These are phyloP conservation scores for Apteryx owenii DNA, from an alignment of 2,113 vertebrate species.

Conservation along the genomic window DNA sequence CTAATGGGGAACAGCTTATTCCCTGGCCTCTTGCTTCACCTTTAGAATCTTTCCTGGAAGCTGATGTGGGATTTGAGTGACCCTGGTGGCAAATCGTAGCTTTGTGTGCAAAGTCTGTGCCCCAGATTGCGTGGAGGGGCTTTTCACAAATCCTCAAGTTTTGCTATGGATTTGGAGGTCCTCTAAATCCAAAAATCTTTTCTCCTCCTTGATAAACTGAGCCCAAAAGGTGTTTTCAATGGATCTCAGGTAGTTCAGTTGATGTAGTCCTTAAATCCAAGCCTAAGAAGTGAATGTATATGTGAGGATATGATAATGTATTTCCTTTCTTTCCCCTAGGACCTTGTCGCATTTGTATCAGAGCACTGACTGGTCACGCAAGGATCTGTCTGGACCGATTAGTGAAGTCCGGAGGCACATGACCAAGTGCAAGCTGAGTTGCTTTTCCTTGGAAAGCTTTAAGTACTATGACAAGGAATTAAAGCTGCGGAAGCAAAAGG, in stretches of 20 bases:
- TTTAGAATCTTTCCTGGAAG: neutral
- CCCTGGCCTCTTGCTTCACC: neutral
- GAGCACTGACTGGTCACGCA: conserved; percentile 81
- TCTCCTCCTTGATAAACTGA: neutral
- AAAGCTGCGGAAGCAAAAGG: conserved; percentile 58
- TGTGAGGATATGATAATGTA: neutral
- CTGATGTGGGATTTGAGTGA: neutral
- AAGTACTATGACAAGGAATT: conserved; percentile 68
- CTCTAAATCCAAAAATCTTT: neutral
- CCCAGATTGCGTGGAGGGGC: neutral
- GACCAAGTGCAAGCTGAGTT: conserved; percentile 74
- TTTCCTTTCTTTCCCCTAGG: conserved; percentile 69
- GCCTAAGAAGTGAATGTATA: neutral
- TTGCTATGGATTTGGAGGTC: neutral
- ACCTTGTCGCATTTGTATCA: conserved; percentile 81
- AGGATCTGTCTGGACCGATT: conserved; percentile 65
- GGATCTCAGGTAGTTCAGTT: neutral
- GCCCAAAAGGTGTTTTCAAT: neutral
- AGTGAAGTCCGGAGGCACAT: conserved; percentile 74
- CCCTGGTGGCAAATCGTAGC: neutral
- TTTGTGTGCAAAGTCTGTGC: neutral
- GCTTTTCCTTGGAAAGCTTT: conserved; percentile 69
- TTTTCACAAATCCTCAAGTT: neutral
- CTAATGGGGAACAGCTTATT: neutral
- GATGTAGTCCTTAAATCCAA: neutral